Evolutionary conservation across 2,113 vertebrate genomes (phyloP), one percentile per base, ranked within the genome.

Genomic region (Albula glossodonta): DNA sequence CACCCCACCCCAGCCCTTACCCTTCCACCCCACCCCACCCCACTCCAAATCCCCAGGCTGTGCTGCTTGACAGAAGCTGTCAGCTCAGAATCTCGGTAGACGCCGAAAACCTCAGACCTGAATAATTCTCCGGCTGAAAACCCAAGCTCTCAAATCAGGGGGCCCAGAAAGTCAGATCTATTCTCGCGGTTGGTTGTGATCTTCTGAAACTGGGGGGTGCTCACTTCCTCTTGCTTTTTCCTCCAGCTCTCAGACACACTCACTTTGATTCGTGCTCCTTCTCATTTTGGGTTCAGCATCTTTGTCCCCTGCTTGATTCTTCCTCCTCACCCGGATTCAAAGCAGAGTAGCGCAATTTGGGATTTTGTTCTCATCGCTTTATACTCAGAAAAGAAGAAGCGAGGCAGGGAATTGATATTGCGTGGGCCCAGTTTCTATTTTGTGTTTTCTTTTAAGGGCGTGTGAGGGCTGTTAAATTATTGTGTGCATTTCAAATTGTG

Each of bases 11-110:
- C 25, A 51, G 17, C 22, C 31, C 49, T 4, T 13, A 5, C 41
- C 41, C 1, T 25, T 8, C 10, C 77, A 5, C 2, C 31, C 48
- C 78, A 50, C 7, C 79, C 79, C 48, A 0, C 48, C 19, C 79
- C 49, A 51, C 79, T 50, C 41, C 48, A 50, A 80, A 50, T 9
- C 80, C 80, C 51, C 51, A 48, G 78, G 10, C 74, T 25, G 0
- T 74, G 78, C 22, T 79, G 13, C 78, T 79, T 50, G 41, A 79
- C 78, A 79, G 78, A 79, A 79, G 78, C 78, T 79, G 41, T 79
- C 78, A 48, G 41, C 48, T 79, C 48, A 50, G 78, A 17, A 49
- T 79, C 70, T 79, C 48, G 31, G 5, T 8, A 74, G n/a, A 74
- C 22, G n/a, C 2, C 0, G 13, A 50, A 78, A 49, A 48, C 78